These are phyloP conservation scores for Dinocampus coccinellae DNA, from an alignment of 2,888 invertebrate genomes.

Conservation along the genomic window DNA sequence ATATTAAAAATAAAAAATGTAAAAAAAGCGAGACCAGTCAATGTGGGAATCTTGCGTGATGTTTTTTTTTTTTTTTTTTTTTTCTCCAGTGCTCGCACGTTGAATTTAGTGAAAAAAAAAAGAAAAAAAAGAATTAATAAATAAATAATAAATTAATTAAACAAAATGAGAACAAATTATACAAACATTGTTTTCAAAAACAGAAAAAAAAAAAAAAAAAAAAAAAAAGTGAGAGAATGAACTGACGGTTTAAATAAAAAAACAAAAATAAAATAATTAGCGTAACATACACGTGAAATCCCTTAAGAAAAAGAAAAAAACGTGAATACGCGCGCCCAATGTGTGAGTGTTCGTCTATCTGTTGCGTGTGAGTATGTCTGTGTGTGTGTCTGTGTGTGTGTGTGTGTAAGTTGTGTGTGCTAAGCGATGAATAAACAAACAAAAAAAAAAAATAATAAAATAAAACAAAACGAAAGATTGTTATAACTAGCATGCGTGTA, in stretches of 20 bases:
- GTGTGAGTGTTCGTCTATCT: too few relatives aligned
- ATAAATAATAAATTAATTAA: not conserved
- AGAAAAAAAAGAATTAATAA: slow-evolving; percentile 2
- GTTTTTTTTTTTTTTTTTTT: slow-evolving; percentile 4
- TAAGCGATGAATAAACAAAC: slow-evolving; percentile 35
- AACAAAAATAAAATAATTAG: slow-evolving; percentile 48
- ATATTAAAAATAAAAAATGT: slow-evolving; percentile 10
- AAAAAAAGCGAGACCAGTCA: not conserved
- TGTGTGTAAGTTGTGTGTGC: slow-evolving; percentile 31
- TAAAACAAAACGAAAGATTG: slow-evolving; percentile 51
- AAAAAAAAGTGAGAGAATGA: slow-evolving; percentile 24
- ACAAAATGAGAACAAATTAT: slow-evolving; percentile 16
- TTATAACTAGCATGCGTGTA: slow-evolving; percentile 66
- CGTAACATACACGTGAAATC: slow-evolving; percentile 56
- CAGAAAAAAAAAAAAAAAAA: slow-evolving; percentile 28
- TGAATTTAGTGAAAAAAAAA: slow-evolving; percentile 20
- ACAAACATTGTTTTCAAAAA: slow-evolving; percentile 32
- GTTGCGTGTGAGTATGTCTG: slow-evolving; percentile 20
- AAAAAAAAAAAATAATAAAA: too few relatives aligned
- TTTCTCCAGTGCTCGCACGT: slow-evolving; percentile 14
- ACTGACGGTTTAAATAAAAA: slow-evolving; percentile 3
- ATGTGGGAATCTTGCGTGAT: slow-evolving; percentile 5
- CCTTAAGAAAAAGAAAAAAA: slow-evolving; percentile 41
- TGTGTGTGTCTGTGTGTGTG: not conserved
- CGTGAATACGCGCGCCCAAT: slow-evolving; percentile 38